Base-by-base conservation (phyloP, 2,888 invertebrate species). In the Mythimna lalbum region DNA sequence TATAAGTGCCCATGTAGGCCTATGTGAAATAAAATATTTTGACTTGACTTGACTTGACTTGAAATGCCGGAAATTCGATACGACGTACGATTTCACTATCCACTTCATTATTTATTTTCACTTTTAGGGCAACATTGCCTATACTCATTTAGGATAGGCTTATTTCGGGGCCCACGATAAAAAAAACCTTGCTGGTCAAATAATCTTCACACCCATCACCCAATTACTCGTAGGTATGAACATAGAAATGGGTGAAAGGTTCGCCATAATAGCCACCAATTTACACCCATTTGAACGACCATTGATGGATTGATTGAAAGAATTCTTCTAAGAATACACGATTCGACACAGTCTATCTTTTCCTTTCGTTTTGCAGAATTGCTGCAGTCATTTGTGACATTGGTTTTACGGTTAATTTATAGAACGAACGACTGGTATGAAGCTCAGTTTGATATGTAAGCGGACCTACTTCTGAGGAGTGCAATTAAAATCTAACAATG, bases 191-290 rank as follows among this genome's bases (percentile, higher is more conserved):
- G 71, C 84, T 83, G 81, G 84, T 79, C 84, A 85, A 85, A 80
- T 82, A 81, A 77, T 82, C 73, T 77, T 80, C 77, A 80, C 63
- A 76, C 73, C 62, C 72, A 52, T 77, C 74, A 72, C 85, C 85
- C 86, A 86, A 88, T 89, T 88, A 85, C 78, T 56, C 75, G 80
- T 80, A 83, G 85, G 84, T 55, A 39, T 85, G 85, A 76, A 81
- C 69, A 86, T 75, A 84, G 85, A 91, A 93, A 88, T 90, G 87
- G 90, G 93, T 92, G 94, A 94, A 93, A 93, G 92, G 90, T 89
- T 83, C 84, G 74, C 85, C 80, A 80, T 91, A 92, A 92, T 91
- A 87, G 89, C 76, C 82, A 76, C 82, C 91, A 91, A 92, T 93
- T 92, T 89, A 86, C 86, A 87, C 81, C 88, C 88, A 93, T 90